Conservation (phyloP, 1,140 invertebrate species). For the Bombus pascuorum region DNA sequence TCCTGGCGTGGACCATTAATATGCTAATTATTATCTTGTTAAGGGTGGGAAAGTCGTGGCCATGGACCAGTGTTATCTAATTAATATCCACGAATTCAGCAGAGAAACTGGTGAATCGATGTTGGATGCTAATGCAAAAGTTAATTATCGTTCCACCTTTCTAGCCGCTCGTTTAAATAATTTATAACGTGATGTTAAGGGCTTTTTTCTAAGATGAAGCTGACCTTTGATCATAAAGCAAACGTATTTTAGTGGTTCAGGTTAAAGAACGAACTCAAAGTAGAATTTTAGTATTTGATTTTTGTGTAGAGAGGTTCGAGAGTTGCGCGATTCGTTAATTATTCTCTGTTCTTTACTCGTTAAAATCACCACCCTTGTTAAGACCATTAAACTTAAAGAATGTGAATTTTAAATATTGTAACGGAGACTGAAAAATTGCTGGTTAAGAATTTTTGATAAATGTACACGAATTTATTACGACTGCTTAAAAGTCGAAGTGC, state of each 20-base stretch:
- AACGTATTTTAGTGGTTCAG: background rate
- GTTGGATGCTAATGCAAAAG: background rate
- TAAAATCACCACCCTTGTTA: background rate
- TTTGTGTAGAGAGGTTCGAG: background rate
- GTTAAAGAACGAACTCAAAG: background rate
- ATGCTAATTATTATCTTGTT: constrained; percentile 56
- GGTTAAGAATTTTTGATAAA: background rate
- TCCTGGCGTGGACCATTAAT: constrained; percentile 38
- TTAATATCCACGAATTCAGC: constrained; percentile 28
- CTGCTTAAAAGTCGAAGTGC: background rate
- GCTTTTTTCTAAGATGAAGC: background rate
- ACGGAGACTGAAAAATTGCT: background rate
- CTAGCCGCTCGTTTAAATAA: constrained; percentile 17
- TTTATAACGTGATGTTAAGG: background rate
- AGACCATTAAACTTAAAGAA: background rate
- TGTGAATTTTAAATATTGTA: background rate
- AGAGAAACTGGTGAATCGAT: background rate
- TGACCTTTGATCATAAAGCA: no score
- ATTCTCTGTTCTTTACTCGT: background rate
- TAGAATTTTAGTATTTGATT: background rate
- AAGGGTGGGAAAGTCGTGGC: constrained; percentile 14
- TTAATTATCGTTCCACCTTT: constrained; percentile 22
- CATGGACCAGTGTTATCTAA: constrained; percentile 34
- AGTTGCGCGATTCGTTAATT: background rate
- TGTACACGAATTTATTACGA: background rate